Evolutionary conservation across 2,797 vertebrate species (phyloP), one percentile per base, ranked within the genome.

Genomic region (Sebastes goodei): DNA sequence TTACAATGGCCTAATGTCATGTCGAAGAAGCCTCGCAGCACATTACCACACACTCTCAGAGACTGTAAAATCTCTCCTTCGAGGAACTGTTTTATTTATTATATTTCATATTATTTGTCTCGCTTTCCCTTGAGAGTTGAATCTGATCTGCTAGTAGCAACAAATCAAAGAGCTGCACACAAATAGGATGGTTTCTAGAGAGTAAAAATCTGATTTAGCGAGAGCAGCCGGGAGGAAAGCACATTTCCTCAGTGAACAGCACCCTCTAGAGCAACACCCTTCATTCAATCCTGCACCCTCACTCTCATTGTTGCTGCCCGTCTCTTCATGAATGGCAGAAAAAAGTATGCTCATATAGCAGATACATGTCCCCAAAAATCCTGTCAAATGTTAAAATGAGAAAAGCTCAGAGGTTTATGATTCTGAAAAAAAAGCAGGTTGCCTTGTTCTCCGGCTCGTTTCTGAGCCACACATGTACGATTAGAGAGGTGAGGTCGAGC

Each of bases 201-300:
- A 66, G 9, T 3, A 67, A 29, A 49, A 68, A 52, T 49, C 46
- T 1, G 17, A 57, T 63, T 76, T 29, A 73, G 35, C 38, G 53
- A 70, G 61, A 78, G 75, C 21, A 76, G 62, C 56, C 17, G 35
- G 20, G 12, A 69, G 29, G 71, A 64, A 53, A 55, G 65, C 11
- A 29, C 64, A 30, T 89, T 92, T 92, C 80, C 52, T 89, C 92
- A 92, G 94, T 92, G 57, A 94, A 95, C 91, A 94, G 94, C 94
- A 85, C 94, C 94, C 93, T 94, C 94, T 96, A 94, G 92, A 95
- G 94, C 73, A 82, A 59, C 76, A 74, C 72, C 65, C 30, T 14
- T 61, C 80, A 53, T 72, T 67, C 53, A 68, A 1, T 53, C 69
- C 62, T 76, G 56, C 55, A 49, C 46, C 46, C 42, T 46, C 5